Evolutionary conservation across 2,888 invertebrate genomes (phyloP), one percentile per base, ranked within the genome.

Genomic region (Subacronicta megacephala): DNA sequence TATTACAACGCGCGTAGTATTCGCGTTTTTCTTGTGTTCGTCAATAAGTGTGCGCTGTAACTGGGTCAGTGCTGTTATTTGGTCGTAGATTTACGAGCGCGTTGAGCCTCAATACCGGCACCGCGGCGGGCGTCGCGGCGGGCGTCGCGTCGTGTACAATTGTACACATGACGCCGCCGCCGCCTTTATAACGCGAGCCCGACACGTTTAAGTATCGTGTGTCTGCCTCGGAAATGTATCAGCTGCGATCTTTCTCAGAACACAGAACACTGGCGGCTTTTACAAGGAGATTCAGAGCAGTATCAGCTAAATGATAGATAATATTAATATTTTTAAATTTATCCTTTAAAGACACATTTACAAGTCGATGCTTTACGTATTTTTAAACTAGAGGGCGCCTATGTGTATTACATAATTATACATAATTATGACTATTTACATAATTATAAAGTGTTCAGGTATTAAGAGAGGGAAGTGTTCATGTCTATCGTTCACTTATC

Each of bases 61-160:
- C 45, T 67, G 45, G 68, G 55, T 50, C 64, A 62, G 17, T 45
- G 15, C 55, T 62, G 67, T 62, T 67, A 62, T 67, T 64, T 68
- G 29, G 29, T 31, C 33, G 41, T 33, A 55, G 62, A 55, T 49
- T 56, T 47, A 65, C 63, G 69, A 58, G 29, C 37, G 23, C 44
- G 44, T 36, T 10, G 50, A 37, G 51, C 35, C 61, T 16, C 61
- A 46, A 46, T 68, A 62, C 41, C 40, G 46, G 53, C 43, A 33
- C 38, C 3, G 35, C 37, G 62, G 15, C 26, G 61, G 17, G 46
- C 38, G 46, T 36, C 53, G 64, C n/a, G 31, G 12, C 29, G 29
- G 17, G 46, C 38, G 46, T 36, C 53, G 64, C n/a, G 31, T 12
- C 29, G 29, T n/a, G n/a, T n/a, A n/a, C n/a, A n/a, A n/a, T n/a